Evolutionary conservation across 2,888 invertebrate species (phyloP), one percentile per base, ranked within the genome.

Genomic region (Chrysolina americana): DNA sequence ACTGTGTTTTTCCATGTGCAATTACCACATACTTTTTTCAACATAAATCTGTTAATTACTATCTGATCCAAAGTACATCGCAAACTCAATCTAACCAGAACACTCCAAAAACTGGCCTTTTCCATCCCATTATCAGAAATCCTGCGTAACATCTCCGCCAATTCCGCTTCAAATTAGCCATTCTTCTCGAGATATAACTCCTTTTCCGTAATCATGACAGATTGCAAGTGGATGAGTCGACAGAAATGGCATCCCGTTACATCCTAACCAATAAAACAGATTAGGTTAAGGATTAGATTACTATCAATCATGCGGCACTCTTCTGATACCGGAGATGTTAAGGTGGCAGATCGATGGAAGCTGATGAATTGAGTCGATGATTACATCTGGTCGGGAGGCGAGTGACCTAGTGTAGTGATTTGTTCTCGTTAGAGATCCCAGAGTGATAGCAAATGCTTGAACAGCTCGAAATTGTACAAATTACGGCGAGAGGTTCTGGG

Each of bases 181-280:
- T 78, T 79, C 81, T 79, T 78, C 81, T 82, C 78, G 78, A 79
- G 59, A 59, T 15, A 23, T 59, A 28, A 59, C 78, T 81, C 81
- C 81, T 81, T 81, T 80, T 78, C 81, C 79, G 79, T 84, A 82
- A 84, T 84, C 83, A 81, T 83, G 83, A 84, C 82, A 81, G 82
- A 83, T 83, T 79, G 79, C 76, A 77, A 71, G 70, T 73, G 71
- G 81, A 82, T 83, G 83, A 83, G 81, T 82, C 80, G 74, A 81
- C 82, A 77, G 78, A 80, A 82, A 81, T 80, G 79, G 77, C 74
- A 50, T 11, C 21, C 74, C 63, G 71, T 71, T 74, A 74, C 68
- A 70, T 64, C 73, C 71, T 68, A 69, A 71, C 74, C 76, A 74
- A 76, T 74, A 71, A 76, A 74, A 76, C 74, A 74, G 73, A 74